Conservation (phyloP, 2,888 invertebrate species). For the Nasonia oneida region DNA sequence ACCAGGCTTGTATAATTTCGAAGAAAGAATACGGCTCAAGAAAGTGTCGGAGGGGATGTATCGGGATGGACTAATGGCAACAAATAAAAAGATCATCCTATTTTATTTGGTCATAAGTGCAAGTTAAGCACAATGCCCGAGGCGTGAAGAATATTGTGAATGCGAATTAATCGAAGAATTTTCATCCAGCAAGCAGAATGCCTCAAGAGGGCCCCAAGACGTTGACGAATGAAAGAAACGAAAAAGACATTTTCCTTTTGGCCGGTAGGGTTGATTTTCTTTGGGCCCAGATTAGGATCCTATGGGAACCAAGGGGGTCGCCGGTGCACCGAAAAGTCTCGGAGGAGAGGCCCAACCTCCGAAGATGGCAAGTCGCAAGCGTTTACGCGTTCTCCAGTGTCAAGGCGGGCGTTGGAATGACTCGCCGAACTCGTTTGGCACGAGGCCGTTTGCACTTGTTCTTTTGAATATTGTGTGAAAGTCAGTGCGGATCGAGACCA, state of each 20-base stretch:
- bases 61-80: not conserved
- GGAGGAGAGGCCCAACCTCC: not conserved
- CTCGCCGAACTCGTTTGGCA: not conserved
- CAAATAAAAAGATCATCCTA: slow-evolving; percentile 13
- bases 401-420: not conserved
- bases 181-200: slow-evolving; percentile 69
- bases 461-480: not conserved
- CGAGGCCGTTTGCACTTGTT: not conserved
- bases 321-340: slow-evolving; percentile 16
- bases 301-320: slow-evolving; percentile 63
- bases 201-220: slow-evolving; percentile 12
- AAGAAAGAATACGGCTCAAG: slow-evolving; percentile 59
- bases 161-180: slow-evolving; percentile 75
- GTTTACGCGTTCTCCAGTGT: not conserved
- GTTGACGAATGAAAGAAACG: slow-evolving; percentile 5
- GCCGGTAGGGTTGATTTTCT: slow-evolving; percentile 71
- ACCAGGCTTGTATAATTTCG: slow-evolving; percentile 68
- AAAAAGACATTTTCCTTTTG: slow-evolving; percentile 54
- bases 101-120: slow-evolving; percentile 47
- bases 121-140: slow-evolving; percentile 65
- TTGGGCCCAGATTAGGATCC: slow-evolving; percentile 65
- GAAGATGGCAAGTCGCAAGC: not conserved
- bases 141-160: slow-evolving; percentile 77
- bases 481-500: slow-evolving; percentile 50
- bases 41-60: not conserved